These are phyloP conservation scores for Calliopum simillimum DNA, from an alignment of 2,888 invertebrate species.

Conservation along the genomic window DNA sequence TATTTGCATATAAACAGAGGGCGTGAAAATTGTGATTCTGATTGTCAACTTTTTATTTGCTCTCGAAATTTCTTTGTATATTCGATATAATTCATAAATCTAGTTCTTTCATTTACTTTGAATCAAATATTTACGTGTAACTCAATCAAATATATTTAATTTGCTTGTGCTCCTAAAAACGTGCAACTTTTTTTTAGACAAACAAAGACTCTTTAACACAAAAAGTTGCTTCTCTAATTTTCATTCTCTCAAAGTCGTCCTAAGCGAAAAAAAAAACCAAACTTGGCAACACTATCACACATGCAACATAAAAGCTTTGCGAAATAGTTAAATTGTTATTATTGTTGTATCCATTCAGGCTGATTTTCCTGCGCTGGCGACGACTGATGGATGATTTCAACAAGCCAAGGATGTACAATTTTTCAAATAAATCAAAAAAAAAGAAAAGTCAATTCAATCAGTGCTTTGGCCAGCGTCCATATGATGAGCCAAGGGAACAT, in stretches of 20 bases:
- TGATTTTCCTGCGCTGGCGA: conserved; percentile 15
- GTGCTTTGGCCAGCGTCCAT: conserved; percentile 35
- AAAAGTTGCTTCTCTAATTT: neutral
- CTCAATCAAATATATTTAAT: too few relatives aligned
- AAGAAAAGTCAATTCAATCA: conserved; percentile 48
- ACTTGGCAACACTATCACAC: conserved; percentile 25
- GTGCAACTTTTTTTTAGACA: neutral
- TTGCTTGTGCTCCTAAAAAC: too few relatives aligned
- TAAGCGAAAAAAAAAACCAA: conserved; percentile 12
- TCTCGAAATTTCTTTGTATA: too few relatives aligned
- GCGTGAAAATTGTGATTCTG: too few relatives aligned
- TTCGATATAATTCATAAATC: too few relatives aligned
- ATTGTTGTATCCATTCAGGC: neutral
- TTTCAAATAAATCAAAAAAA: conserved; percentile 46
- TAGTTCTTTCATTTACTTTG: too few relatives aligned
- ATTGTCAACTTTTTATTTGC: too few relatives aligned
- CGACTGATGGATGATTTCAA: neutral
- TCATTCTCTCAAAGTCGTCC: neutral
- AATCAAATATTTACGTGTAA: too few relatives aligned
- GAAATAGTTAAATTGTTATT: neutral
- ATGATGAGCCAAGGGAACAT: conserved; percentile 3
- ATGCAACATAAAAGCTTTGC: conserved; percentile 31
- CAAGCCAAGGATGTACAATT: conserved; percentile 36
- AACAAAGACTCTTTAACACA: neutral
- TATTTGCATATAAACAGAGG: too few relatives aligned